Evolutionary conservation across 2,888 invertebrate genomes (phyloP).

Genomic region (Eustalomyia histrio): DNA sequence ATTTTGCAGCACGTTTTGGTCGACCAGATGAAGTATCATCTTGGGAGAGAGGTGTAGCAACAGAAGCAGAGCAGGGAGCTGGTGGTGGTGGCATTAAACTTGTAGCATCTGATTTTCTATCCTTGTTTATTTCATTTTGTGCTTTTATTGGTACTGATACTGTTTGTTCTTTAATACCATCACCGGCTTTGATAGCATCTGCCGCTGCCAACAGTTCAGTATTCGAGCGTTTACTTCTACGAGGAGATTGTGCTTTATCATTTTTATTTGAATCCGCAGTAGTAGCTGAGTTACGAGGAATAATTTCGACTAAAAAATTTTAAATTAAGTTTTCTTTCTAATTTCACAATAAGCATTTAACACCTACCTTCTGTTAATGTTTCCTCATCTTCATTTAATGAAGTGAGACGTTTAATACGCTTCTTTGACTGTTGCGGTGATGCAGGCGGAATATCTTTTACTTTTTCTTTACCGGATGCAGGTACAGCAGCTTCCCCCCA

Average conservation of each 20-base stretch:
- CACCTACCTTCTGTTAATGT: conserved; percentile 64
- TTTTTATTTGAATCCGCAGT: not conserved
- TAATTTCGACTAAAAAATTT: not conserved
- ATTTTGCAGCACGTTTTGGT: conserved; percentile 75
- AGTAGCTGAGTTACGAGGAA: not conserved
- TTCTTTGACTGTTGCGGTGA: conserved; percentile 77
- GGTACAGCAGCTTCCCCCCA: conserved; percentile 41
- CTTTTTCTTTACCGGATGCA: conserved; percentile 44
- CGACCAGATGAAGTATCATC: conserved; percentile 69
- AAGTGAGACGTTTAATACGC: conserved; percentile 72
- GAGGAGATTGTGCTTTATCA: conserved; percentile 21
- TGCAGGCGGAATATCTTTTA: conserved; percentile 32
- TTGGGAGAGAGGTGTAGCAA: not conserved
- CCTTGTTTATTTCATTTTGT: not conserved
- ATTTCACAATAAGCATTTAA: not conserved
- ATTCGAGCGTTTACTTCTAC: conserved; percentile 67
- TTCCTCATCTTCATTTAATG: conserved; percentile 70
- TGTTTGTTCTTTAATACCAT: not conserved
- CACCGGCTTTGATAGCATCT: conserved; percentile 33
- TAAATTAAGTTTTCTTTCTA: not conserved
- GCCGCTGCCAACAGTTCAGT: conserved; percentile 67
- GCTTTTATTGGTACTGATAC: conserved; percentile 8
- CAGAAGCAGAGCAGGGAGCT: conserved; percentile 21
- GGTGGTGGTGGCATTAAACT: conserved; percentile 72
- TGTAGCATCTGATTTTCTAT: conserved; percentile 32